phyloP scores from a whole-genome alignment of 2,888 invertebrate species.

The Siphonodentalium dalli region DNA sequence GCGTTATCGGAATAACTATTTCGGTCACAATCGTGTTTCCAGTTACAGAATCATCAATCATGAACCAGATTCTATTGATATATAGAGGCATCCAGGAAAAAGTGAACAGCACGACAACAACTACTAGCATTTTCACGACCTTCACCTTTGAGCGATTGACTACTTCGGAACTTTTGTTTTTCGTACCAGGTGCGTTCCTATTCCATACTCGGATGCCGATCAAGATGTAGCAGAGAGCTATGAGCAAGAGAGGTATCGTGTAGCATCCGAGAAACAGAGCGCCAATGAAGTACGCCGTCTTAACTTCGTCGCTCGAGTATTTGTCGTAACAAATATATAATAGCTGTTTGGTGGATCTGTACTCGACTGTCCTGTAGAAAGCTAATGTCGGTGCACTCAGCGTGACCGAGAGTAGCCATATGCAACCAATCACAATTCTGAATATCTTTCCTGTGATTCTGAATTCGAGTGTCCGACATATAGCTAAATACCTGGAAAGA shows the following conservation, averaged over 20 bases:
- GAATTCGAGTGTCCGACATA: conserved; percentile 91
- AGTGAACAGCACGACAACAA: conserved; percentile 91
- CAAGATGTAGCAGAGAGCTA: conserved; percentile 88
- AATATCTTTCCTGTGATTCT: conserved; percentile 90
- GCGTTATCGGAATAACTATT: conserved; percentile 80
- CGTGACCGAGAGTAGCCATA: conserved; percentile 86
- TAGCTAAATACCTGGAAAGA: conserved; percentile 85
- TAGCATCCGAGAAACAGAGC: conserved; percentile 90
- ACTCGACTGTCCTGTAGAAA: conserved; percentile 74
- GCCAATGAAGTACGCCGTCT: conserved; percentile 84
- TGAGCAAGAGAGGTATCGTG: conserved; percentile 87
- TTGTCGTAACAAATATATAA: conserved; percentile 54
- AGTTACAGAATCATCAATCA: conserved; percentile 19
- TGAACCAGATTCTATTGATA: conserved; percentile 78
- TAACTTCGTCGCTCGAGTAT: conserved; percentile 85
- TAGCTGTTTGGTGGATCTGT: conserved; percentile 9
- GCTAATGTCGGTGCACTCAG: conserved; percentile 90
- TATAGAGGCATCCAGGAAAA: conserved; percentile 92
- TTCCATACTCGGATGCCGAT: conserved; percentile 92
- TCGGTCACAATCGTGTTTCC: conserved; percentile 74
- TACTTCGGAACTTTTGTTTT: conserved; percentile 67
- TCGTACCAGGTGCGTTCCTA: conserved; percentile 87
- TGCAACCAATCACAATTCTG: conserved; percentile 84
- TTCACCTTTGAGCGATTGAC: conserved; percentile 89
- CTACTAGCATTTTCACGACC: conserved; percentile 92